Base-by-base conservation (phyloP, 1,140 invertebrate genomes). In the Atta cephalotes region DNA sequence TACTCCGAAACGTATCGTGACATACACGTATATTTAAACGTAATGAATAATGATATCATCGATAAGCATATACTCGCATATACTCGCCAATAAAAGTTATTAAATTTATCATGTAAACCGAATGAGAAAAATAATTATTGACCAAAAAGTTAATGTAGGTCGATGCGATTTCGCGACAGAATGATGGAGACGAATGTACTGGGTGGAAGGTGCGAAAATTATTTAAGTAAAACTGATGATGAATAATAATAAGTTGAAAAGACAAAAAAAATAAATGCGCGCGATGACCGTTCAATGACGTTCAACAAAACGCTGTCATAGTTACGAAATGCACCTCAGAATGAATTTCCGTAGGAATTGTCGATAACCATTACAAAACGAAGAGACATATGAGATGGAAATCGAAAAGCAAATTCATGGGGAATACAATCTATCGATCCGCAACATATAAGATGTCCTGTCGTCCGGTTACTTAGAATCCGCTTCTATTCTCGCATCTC, bases 311-410 rank as follows among this genome's bases (percentile, higher is more conserved):
- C 63, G 78, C 21, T 31, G 39, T 62, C 70, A 74, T 76, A 65
- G 14, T 62, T 74, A 76, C 25, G 28, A 58, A 65, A 76, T 51
- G 80, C 80, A 76, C 18, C 56, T 76, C 56, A 35, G 21, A 5
- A 84, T 49, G 35, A 84, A 16, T 62, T 62, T 84, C 80, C 80
- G 56, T 74, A 35, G 70, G 39, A 49, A 76, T 76, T 49, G 80
- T 62, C 80, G 56, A 62, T 45, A 72, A 60, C 6, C 21, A 14
- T 63, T 58, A 18, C 25, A 84, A 31, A 74, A 60, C 28, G 28
- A n/a, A 18, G 3, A 62, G 18, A 65, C 31, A 62, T 49, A 65
- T 18, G 31, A 45, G 35, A 88, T 66, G 89, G 88, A 70, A 71
- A 25, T 6, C 51, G 6, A 60, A 63, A 49, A 21, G 28, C 76